Evolutionary conservation across 2,797 vertebrate species (phyloP).

Genomic region (Tinamus major): DNA sequence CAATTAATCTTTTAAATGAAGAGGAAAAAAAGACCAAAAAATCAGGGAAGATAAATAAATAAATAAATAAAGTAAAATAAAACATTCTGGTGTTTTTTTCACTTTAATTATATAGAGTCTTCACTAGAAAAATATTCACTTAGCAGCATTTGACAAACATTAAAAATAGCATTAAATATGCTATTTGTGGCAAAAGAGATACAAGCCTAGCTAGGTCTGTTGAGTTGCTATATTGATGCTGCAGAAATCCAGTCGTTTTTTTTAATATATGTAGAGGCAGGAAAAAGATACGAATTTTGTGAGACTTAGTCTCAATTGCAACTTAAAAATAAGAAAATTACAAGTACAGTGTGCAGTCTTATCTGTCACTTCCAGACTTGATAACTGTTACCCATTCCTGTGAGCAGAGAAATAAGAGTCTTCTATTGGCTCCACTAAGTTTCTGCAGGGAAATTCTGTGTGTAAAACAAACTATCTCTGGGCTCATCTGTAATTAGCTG

Average conservation of each 20-base stretch:
- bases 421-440: not conserved
- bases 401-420: not conserved
- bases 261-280: not conserved
- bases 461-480: not conserved
- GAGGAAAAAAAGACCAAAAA: not conserved
- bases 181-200: not conserved
- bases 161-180: not conserved
- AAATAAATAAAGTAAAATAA: not conserved
- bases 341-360: not conserved
- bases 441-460: not conserved
- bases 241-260: slow-evolving; percentile 31
- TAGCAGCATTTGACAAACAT: not conserved
- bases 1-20: not conserved
- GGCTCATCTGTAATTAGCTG: not conserved
- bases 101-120: not conserved
- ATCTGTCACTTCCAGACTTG: not conserved
- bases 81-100: not conserved
- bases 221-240: not conserved
- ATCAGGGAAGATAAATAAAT: not conserved
- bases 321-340: slow-evolving; percentile 37
- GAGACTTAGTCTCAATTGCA: not conserved
- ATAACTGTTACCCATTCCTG: not conserved
- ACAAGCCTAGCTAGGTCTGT: not conserved
- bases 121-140: not conserved
- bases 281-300: slow-evolving; percentile 1